A percentile compares a stretch with the other conserved stretches of the same genome.
phyloP scores from a whole-genome alignment of 2,888 invertebrate genomes.

The Cybosia mesomella region DNA sequence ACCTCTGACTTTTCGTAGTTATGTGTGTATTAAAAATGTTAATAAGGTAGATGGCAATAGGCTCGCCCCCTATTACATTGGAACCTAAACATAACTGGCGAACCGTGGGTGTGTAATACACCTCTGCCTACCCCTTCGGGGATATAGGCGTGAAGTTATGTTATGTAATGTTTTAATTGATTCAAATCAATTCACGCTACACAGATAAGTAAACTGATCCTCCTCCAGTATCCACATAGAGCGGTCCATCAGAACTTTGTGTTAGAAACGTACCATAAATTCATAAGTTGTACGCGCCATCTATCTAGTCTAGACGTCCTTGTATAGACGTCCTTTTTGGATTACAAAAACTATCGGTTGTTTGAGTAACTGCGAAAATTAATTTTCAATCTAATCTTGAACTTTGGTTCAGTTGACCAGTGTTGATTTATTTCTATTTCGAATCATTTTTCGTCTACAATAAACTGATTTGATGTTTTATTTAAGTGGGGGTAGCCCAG shows the following conservation, averaged over 20 bases:
- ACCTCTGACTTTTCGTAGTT: too few species aligned
- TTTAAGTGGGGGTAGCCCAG: too few species aligned
- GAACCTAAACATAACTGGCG: too few species aligned
- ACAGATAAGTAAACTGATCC: background rate
- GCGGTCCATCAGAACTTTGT: slow-evolving; percentile 3
- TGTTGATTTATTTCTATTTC: background rate
- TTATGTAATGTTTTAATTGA: background rate
- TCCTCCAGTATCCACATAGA: background rate
- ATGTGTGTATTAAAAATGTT: too few species aligned
- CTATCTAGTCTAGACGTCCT: background rate
- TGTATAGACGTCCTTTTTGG: background rate
- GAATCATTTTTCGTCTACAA: too few species aligned
- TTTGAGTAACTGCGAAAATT: background rate
- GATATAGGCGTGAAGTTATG: too few species aligned
- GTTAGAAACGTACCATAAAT: background rate
- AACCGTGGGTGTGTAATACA: too few species aligned
- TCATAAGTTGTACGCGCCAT: background rate
- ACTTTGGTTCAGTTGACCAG: background rate
- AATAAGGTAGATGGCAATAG: too few species aligned
- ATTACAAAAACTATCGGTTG: background rate
- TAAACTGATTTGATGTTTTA: too few species aligned
- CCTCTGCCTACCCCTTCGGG: too few species aligned
- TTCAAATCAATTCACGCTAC: background rate
- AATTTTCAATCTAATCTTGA: background rate
- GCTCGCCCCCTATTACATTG: too few species aligned